Conservation (phyloP, 2,888 invertebrate genomes). For the Trachelus tabidus region DNA sequence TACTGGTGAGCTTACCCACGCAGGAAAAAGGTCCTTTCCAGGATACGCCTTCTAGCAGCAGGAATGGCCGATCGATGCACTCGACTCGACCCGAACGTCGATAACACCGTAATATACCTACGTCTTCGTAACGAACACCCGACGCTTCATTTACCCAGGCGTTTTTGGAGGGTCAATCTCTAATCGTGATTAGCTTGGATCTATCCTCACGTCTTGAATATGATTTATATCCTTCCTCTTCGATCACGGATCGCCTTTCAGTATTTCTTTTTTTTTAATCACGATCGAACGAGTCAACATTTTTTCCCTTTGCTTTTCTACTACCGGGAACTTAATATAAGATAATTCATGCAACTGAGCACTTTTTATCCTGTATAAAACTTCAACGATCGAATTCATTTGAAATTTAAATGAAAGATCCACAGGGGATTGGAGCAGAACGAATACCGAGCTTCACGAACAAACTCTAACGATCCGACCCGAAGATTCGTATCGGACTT, state of each 20-base stretch:
- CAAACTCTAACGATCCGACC: background rate
- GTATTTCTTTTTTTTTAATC: background rate
- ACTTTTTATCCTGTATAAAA: constrained; percentile 36
- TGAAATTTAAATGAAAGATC: constrained; percentile 39
- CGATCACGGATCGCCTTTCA: background rate
- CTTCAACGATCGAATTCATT: constrained; percentile 36
- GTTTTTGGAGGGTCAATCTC: background rate
- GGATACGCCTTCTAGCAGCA: background rate
- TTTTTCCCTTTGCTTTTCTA: background rate
- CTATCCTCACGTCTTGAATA: background rate
- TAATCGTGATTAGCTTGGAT: background rate
- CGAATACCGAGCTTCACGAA: background rate
- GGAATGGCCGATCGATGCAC: background rate
- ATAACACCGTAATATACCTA: background rate
- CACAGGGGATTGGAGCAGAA: constrained; percentile 21
- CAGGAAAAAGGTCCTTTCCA: background rate
- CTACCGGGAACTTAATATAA: constrained; percentile 27
- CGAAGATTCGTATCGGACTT: background rate
- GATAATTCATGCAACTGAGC: constrained; percentile 42
- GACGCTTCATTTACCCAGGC: background rate
- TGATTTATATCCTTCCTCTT: background rate
- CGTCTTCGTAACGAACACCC: background rate
- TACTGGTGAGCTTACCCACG: constrained; percentile 28
- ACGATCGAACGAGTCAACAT: background rate
- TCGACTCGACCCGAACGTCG: background rate